Percentiles rank a stretch among this genome's conserved stretches.
Conservation (phyloP, 2,797 vertebrate species). For the Clarias pachynema region DNA sequence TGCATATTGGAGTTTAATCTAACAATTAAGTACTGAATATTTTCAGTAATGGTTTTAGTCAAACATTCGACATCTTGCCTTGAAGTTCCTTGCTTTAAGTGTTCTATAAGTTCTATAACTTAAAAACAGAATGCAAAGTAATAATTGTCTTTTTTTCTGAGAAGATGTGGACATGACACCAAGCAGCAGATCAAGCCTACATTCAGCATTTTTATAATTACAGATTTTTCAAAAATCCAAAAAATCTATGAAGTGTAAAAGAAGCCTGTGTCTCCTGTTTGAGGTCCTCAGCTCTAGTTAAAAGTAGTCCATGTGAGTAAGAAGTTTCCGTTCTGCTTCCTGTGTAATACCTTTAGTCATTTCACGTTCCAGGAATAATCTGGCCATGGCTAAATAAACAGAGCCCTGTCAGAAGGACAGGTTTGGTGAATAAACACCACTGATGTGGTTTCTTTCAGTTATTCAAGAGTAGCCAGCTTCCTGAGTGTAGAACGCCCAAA, state of each 20-base stretch:
- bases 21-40: too few relatives aligned
- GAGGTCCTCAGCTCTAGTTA: not conserved
- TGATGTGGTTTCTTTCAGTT: constrained; percentile 46
- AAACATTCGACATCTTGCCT: too few relatives aligned
- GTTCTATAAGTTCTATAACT: too few relatives aligned
- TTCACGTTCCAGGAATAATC: constrained; percentile 51
- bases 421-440: constrained; percentile 43
- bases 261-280: not conserved
- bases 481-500: constrained; percentile 4
- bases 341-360: constrained; percentile 46
- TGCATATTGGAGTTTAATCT: too few relatives aligned
- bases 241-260: not conserved
- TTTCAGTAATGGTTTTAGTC: too few relatives aligned
- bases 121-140: too few relatives aligned
- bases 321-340: constrained; percentile 38
- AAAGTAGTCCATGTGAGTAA: not conserved
- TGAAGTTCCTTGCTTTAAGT: too few relatives aligned
- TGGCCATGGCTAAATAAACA: constrained; percentile 56
- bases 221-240: not conserved
- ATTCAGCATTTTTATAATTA: not conserved
- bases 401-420: constrained; percentile 12
- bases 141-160: too few relatives aligned
- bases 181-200: too few relatives aligned
- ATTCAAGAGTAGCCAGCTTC: constrained; percentile 36
- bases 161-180: too few relatives aligned